phyloP scores from a whole-genome alignment of 2,113 vertebrate species.

The Saccopteryx leptura region DNA sequence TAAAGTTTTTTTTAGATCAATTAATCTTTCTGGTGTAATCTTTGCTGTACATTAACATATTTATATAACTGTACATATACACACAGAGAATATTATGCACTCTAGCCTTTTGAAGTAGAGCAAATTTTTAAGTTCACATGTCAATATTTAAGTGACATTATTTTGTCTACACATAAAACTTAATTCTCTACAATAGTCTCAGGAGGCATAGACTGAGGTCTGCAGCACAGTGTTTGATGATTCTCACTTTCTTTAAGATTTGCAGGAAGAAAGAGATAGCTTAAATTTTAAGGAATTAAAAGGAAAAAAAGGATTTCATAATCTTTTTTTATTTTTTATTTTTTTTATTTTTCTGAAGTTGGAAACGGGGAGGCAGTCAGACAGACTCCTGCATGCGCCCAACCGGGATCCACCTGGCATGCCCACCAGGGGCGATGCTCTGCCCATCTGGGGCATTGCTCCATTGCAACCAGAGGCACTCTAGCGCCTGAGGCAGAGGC shows the following conservation, averaged over 20 bases:
- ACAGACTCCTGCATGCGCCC: no score
- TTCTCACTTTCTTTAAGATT: not conserved
- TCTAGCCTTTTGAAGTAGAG: not conserved
- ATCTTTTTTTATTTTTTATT: not conserved
- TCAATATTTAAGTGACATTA: constrained; percentile 13
- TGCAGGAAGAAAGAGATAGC: constrained; percentile 50
- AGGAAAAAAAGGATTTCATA: not conserved
- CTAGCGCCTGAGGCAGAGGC: no score
- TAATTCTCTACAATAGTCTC: not conserved
- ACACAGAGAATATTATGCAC: not conserved
- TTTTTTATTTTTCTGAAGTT: no score
- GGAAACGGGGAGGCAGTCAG: no score
- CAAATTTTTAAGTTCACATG: not conserved
- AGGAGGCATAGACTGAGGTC: not conserved
- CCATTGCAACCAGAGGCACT: no score
- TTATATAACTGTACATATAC: not conserved
- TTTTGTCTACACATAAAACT: not conserved
- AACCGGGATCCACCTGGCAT: no score
- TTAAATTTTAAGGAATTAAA: constrained; percentile 8
- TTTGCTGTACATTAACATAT: not conserved
- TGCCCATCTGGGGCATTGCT: no score
- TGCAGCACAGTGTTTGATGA: constrained; percentile 7
- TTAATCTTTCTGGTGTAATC: not conserved
- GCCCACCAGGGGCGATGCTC: no score
- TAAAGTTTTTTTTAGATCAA: not conserved